Evolutionary conservation across 2,113 vertebrate species (phyloP), one percentile per base, ranked within the genome.

Genomic region (Brachionichthys hirsutus): DNA sequence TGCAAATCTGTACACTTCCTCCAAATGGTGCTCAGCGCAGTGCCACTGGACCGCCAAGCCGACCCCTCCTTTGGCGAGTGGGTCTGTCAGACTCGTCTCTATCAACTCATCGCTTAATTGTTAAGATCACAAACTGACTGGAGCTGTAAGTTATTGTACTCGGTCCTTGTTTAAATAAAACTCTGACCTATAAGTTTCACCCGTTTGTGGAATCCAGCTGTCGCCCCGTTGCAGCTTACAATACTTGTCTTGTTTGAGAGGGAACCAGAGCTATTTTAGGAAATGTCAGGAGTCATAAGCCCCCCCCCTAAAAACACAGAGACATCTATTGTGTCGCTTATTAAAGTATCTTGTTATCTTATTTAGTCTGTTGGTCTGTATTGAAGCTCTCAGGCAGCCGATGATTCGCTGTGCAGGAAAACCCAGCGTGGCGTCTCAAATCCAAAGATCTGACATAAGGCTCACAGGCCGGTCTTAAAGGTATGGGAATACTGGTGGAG

Each of bases 1-100:
- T 67, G 66, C 78, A 74, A 60, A 84, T 80, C 70, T 9, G 54
- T 48, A 41, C 71, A 83, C 74, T 82, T 86, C 78, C 76, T 82
- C 17, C 17, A 49, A 74, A 46, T 57, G 38, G 20, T 66, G 63
- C 69, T 55, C 43, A 13, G 56, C 40, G 24, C 67, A 50, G 70
- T 64, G 60, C 59, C 34, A 35, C 35, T 4, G 43, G 79, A 84
- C 70, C 81, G 72, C 68, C 77, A 40, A 38, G 59, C 30, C 15
- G 35, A 8, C 24, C 24, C 24, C 24, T 30, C 8, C 24, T 30
- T 30, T 30, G 24, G 24, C 24, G 35, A 1, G 38, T 10, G 24
- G 12, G 16, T 55, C 30, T 44, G 10, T 41, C 16, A 53, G 13
- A 45, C 12, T n/a, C 7, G 12, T 36, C 42, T 30, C 5, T 4